phyloP scores from a whole-genome alignment of 1,140 invertebrate species.

The Papilio dardanus region DNA sequence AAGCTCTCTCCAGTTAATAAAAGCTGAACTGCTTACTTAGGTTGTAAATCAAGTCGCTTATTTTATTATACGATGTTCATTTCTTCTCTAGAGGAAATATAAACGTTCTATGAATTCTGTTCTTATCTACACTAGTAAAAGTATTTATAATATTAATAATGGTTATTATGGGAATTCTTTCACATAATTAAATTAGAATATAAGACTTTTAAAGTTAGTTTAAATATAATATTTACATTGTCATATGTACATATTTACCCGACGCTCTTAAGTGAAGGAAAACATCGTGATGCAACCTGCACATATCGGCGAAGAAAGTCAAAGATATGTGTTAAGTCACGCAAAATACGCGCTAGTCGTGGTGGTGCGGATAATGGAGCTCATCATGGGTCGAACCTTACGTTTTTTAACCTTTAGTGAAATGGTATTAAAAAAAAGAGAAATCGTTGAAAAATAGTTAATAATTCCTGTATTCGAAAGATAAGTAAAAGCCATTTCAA shows the following conservation, averaged over 20 bases:
- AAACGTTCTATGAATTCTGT: constrained; percentile 64
- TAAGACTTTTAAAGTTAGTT: not conserved
- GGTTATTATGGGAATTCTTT: not conserved
- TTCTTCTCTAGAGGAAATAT: constrained; percentile 70
- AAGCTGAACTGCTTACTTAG: constrained; percentile 15
- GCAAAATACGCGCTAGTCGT: too few species aligned
- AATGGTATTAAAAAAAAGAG: not conserved
- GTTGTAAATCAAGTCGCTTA: constrained; percentile 24
- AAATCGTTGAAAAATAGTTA: not conserved
- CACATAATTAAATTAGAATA: not conserved
- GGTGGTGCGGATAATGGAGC: too few species aligned
- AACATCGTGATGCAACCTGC: too few species aligned
- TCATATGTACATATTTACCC: too few species aligned
- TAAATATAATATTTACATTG: too few species aligned
- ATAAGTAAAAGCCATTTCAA: constrained; percentile 10
- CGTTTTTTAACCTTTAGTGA: too few species aligned
- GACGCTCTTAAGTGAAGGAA: too few species aligned
- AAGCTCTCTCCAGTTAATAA: constrained; percentile 28
- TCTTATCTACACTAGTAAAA: constrained; percentile 40
- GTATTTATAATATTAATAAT: not conserved
- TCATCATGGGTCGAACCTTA: too few species aligned
- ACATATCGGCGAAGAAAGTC: too few species aligned
- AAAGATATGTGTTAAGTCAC: too few species aligned
- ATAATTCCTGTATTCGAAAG: not conserved
- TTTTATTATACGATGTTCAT: constrained; percentile 59